A percentile compares a stretch with the other conserved stretches of the same genome.
phyloP scores from a whole-genome alignment of 2,888 invertebrate species.

The Thereva unica region DNA sequence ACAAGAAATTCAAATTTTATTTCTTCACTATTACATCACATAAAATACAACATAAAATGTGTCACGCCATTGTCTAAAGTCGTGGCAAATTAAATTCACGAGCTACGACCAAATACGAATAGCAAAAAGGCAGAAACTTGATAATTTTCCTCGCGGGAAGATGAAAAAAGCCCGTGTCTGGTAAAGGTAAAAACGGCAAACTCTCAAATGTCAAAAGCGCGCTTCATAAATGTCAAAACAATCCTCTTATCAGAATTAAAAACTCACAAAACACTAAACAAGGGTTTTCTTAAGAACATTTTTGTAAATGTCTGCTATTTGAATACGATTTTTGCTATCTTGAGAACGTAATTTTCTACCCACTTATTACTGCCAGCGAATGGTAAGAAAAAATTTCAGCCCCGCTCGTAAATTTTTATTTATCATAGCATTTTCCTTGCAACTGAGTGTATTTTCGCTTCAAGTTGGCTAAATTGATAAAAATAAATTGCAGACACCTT shows the following conservation, averaged over 20 bases:
- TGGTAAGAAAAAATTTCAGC: conserved; percentile 22
- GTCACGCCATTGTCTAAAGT: conserved; percentile 3
- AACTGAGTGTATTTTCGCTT: neutral
- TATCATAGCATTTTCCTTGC: conserved; percentile 20
- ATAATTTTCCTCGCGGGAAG: conserved; percentile 30
- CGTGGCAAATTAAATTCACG: conserved; percentile 30
- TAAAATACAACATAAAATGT: conserved; percentile 9
- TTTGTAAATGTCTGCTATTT: conserved; percentile 6
- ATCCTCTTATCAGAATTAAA: conserved; percentile 23
- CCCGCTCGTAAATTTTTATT: conserved; percentile 32
- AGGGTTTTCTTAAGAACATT: neutral
- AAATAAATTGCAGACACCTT: too few species aligned
- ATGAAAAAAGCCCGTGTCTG: conserved; percentile 1
- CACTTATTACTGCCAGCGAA: conserved; percentile 24
- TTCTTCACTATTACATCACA: conserved; percentile 30
- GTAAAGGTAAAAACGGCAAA: conserved; percentile 29
- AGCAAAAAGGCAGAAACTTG: conserved; percentile 25
- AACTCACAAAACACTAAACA: neutral
- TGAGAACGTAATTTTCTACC: conserved; percentile 3
- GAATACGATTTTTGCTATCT: neutral
- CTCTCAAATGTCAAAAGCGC: conserved; percentile 29
- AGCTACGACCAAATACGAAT: conserved; percentile 17
- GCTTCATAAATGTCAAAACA: conserved; percentile 30
- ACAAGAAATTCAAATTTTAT: conserved; percentile 18
- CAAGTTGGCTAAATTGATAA: neutral